Conservation (phyloP, 1,140 invertebrate species). For the Magallana angulata region DNA sequence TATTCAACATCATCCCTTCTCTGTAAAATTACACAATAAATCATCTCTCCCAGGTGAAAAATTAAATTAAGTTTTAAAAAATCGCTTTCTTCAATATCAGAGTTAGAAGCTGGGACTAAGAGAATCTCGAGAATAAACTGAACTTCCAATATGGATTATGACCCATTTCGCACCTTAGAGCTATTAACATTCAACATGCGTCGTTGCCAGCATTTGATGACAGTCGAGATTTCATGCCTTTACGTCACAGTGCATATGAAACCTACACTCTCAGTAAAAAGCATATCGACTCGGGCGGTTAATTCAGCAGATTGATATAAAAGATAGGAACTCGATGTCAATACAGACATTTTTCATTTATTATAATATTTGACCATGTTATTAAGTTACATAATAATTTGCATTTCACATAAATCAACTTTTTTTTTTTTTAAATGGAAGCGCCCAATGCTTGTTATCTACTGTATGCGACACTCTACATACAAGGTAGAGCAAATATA, state of each 20-base stretch:
- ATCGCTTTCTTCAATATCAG: not conserved
- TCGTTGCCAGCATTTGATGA: not conserved
- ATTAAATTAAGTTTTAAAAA: not conserved
- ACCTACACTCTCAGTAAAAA: not conserved
- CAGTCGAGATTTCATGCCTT: not conserved
- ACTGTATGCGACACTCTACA: no score
- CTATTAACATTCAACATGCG: constrained; percentile 20
- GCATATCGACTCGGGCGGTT: not conserved
- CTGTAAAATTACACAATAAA: not conserved
- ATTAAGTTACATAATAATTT: constrained; percentile 30
- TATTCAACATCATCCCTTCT: no score
- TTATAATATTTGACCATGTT: constrained; percentile 21
- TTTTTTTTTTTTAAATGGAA: not conserved
- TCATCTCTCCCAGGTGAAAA: not conserved
- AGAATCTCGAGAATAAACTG: not conserved
- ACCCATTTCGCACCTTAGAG: not conserved
- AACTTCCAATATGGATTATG: not conserved
- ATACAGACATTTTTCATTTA: constrained; percentile 25
- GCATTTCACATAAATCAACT: constrained; percentile 23
- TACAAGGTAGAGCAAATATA: no score
- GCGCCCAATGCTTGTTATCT: not conserved
- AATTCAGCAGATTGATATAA: constrained; percentile 1
- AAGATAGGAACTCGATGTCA: constrained; percentile 2
- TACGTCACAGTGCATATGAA: constrained; percentile 7
- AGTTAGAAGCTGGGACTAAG: not conserved